These are phyloP conservation scores for Fulmarus glacialis DNA, from an alignment of 2,113 vertebrate genomes.

Conservation along the genomic window DNA sequence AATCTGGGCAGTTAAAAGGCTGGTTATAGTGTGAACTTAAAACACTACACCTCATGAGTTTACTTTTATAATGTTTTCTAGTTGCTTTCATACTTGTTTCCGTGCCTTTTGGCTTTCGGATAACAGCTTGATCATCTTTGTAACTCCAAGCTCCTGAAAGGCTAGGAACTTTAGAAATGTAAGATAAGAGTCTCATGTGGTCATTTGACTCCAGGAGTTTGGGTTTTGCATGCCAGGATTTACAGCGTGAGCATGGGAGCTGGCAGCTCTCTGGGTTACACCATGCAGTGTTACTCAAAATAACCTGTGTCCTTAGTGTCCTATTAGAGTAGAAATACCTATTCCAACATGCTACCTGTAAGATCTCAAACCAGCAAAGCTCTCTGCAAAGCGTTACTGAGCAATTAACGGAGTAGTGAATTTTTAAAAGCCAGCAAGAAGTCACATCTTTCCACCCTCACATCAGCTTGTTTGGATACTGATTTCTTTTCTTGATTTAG, in stretches of 20 bases:
- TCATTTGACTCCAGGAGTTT: neutral
- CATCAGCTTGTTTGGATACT: neutral
- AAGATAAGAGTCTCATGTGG: neutral
- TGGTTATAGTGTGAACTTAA: neutral
- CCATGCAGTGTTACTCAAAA: neutral
- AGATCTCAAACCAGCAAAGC: neutral
- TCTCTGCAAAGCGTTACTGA: neutral
- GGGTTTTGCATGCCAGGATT: neutral
- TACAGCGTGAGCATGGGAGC: neutral
- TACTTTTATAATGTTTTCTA: neutral
- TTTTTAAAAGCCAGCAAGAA: neutral
- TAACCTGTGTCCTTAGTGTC: neutral
- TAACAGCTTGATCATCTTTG: neutral
- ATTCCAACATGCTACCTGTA: neutral
- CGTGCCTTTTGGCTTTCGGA: neutral
- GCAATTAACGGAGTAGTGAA: neutral
- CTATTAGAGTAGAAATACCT: neutral
- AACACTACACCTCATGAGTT: neutral
- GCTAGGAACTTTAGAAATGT: neutral
- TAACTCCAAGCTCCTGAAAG: neutral
- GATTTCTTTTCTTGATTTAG: neutral
- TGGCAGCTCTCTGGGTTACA: neutral
- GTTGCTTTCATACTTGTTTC: neutral
- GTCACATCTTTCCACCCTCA: neutral
- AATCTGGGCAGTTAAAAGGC: neutral